Percentiles rank a stretch among this genome's conserved stretches.
These are phyloP conservation scores for Orthosia cruda DNA, from an alignment of 2,888 invertebrate genomes.

Conservation along the genomic window DNA sequence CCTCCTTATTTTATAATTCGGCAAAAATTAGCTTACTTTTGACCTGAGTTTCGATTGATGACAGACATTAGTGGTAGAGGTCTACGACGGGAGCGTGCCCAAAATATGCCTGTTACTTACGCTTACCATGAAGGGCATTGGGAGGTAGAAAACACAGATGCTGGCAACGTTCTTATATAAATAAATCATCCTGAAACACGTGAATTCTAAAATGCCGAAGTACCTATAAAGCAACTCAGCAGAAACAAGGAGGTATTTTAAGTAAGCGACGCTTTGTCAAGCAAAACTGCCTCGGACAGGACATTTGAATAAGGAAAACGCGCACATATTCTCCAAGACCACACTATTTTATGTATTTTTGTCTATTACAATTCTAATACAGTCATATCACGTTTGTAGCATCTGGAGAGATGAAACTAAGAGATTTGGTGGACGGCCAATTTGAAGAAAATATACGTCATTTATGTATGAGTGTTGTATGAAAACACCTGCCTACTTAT, in stretches of 20 bases:
- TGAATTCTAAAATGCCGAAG: background rate
- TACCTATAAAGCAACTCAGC: background rate
- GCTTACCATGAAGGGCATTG: background rate
- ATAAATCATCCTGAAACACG: background rate
- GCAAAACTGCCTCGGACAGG: constrained; percentile 8
- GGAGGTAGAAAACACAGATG: background rate
- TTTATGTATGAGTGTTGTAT: constrained; percentile 51
- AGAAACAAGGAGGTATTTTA: background rate
- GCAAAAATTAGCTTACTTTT: too few species aligned
- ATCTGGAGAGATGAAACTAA: constrained; percentile 72
- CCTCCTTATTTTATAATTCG: too few species aligned
- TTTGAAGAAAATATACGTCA: constrained; percentile 64
- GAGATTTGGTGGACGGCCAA: constrained; percentile 68
- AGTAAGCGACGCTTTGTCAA: constrained; percentile 6
- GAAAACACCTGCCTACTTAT: constrained; percentile 66
- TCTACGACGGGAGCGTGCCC: background rate
- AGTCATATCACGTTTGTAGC: constrained; percentile 75
- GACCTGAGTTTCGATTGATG: too few species aligned
- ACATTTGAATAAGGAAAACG: constrained; percentile 48
- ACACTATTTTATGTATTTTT: constrained; percentile 33
- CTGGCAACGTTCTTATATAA: background rate
- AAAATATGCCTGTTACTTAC: too few species aligned
- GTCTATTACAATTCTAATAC: constrained; percentile 49
- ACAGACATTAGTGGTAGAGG: too few species aligned
- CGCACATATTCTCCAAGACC: constrained; percentile 27